These are phyloP conservation scores for Parascotia fuliginaria DNA, from an alignment of 2,888 invertebrate species.

Conservation along the genomic window DNA sequence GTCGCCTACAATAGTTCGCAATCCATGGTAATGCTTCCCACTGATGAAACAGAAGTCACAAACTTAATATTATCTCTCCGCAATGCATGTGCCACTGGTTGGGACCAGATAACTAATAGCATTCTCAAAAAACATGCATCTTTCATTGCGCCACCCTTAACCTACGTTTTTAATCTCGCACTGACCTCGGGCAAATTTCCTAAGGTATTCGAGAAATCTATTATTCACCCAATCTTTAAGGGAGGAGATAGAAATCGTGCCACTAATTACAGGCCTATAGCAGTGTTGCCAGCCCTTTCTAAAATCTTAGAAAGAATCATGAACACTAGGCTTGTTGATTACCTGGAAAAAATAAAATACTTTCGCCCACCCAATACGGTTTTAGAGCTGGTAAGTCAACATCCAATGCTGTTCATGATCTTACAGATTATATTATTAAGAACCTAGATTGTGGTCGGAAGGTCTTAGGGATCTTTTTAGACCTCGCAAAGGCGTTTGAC, in stretches of 20 bases:
- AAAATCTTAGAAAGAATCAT: slow-evolving; percentile 28
- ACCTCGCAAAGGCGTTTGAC: too few relatives aligned
- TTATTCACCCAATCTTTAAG: slow-evolving; percentile 23
- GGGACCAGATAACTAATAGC: slow-evolving; percentile 9
- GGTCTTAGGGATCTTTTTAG: too few relatives aligned
- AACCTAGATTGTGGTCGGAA: too few relatives aligned
- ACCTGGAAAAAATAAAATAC: too few relatives aligned
- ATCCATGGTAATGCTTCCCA: background rate
- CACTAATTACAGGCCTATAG: too few relatives aligned
- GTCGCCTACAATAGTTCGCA: background rate
- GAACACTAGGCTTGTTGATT: slow-evolving; percentile 5
- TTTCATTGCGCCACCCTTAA: too few relatives aligned
- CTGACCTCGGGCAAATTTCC: slow-evolving; percentile 21
- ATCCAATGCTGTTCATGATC: too few relatives aligned
- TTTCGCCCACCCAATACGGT: too few relatives aligned
- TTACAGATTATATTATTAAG: too few relatives aligned
- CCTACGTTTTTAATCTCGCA: too few relatives aligned
- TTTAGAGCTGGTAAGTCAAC: too few relatives aligned
- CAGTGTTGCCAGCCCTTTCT: slow-evolving; percentile 17
- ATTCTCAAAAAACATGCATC: slow-evolving; percentile 5
- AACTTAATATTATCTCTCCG: slow-evolving; percentile 2
- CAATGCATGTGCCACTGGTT: slow-evolving; percentile 6
- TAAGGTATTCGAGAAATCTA: slow-evolving; percentile 15
- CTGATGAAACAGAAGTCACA: slow-evolving; percentile 10
- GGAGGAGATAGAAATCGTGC: slow-evolving; percentile 19